phyloP scores from a whole-genome alignment of 2,888 invertebrate genomes.

The Pheosia tremula region DNA sequence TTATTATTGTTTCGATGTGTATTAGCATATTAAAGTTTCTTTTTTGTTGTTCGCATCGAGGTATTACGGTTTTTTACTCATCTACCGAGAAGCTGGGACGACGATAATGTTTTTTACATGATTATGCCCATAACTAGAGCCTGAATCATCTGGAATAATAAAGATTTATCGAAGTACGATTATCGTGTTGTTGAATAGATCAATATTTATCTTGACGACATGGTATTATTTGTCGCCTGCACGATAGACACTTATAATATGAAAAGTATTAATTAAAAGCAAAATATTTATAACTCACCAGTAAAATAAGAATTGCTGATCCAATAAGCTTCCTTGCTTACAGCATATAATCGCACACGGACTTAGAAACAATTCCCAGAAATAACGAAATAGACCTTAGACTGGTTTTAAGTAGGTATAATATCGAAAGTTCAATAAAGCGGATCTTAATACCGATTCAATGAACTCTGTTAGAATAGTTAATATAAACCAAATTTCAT shows the following conservation, averaged over 20 bases:
- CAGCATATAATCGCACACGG: too few species aligned
- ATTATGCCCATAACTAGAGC: background rate
- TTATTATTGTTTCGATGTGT: constrained; percentile 67
- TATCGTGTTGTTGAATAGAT: background rate
- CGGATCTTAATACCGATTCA: constrained; percentile 3
- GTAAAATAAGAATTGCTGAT: too few species aligned
- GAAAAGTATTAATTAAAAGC: too few species aligned
- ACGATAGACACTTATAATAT: too few species aligned
- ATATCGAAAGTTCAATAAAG: background rate
- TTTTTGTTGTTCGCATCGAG: constrained; percentile 56
- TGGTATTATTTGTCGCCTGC: too few species aligned
- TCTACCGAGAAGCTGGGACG: background rate
- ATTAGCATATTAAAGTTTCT: constrained; percentile 69
- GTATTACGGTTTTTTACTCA: constrained; percentile 44
- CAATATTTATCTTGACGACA: background rate
- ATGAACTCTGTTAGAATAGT: constrained; percentile 4
- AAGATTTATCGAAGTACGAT: constrained; percentile 1
- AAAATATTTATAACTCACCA: too few species aligned
- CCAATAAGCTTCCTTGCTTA: too few species aligned
- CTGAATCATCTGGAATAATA: constrained; percentile 3
- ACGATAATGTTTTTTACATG: background rate
- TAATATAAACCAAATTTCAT: constrained; percentile 5
- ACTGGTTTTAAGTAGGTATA: background rate
- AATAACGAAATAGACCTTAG: background rate
- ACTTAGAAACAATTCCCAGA: background rate